Evolutionary conservation across 35 echinoderm and acorn worm species (phyloP).

Genomic region (Ophiothrix spiculata): DNA sequence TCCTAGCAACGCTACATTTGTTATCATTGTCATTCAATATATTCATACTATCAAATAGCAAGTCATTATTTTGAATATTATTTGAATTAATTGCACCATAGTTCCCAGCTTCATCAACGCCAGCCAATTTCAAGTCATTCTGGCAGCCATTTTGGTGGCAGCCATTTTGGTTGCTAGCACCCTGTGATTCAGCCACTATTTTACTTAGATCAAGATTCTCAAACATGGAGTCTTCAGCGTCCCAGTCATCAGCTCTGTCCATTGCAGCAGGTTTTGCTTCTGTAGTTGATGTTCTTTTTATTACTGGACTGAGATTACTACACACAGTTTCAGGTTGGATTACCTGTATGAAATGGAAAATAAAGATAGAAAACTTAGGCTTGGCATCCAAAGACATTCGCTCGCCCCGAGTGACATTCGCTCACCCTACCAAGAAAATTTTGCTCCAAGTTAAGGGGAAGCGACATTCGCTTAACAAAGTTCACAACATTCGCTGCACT

Average conservation of each 20-base stretch:
- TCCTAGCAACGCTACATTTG: neutral
- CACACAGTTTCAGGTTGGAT: neutral
- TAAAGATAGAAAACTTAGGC: neutral
- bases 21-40: neutral
- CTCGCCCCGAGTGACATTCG: no score
- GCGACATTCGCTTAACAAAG: no score
- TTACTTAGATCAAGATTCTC: constrained; percentile 37
- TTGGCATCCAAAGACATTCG: no score
- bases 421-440: no score
- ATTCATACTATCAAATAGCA: neutral
- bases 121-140: no score
- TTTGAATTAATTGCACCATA: neutral
- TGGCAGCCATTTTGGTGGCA: neutral
- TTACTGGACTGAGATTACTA: neutral
- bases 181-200: constrained; percentile 32
- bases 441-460: no score
- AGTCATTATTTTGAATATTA: neutral
- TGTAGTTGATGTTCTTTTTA: neutral
- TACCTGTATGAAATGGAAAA: neutral
- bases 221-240: constrained; percentile 37
- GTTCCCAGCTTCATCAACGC: neutral
- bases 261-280: neutral
- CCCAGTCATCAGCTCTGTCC: constrained; percentile 20
- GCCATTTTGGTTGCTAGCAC: neutral
- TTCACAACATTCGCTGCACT: no score